These are phyloP conservation scores for Pseudopipra pipra DNA, from an alignment of 2,113 vertebrate genomes.

Conservation along the genomic window DNA sequence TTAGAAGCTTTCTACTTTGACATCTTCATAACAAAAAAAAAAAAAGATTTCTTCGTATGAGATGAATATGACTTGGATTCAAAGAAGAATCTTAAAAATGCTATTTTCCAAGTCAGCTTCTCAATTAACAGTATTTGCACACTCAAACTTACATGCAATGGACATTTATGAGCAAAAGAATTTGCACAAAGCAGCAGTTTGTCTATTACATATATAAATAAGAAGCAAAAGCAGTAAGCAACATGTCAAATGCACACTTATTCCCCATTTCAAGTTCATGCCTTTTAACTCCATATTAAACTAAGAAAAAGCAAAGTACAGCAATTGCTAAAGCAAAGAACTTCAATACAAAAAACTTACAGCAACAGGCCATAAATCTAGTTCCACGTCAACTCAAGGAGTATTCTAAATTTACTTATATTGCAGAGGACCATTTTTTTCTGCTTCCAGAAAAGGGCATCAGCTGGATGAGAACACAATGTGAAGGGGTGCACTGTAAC, in stretches of 20 bases:
- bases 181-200: neutral
- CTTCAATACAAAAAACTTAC: neutral
- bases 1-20: neutral
- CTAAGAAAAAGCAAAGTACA: neutral
- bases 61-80: neutral
- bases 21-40: neutral
- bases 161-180: neutral
- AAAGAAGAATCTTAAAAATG: neutral
- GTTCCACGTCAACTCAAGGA: neutral
- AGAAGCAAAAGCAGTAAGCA: neutral
- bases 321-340: neutral
- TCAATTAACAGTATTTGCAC: neutral
- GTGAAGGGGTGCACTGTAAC: neutral
- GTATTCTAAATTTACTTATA: neutral
- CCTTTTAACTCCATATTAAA: neutral
- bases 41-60: neutral
- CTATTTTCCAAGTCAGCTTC: neutral
- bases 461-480: neutral
- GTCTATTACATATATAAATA: neutral
- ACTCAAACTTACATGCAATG: neutral
- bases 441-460: neutral
- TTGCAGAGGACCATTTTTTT: neutral
- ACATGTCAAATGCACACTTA: neutral
- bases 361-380: neutral
- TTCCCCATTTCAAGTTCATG: neutral